Conservation (phyloP, 2,797 vertebrate genomes). For the Scarus forsteni region DNA sequence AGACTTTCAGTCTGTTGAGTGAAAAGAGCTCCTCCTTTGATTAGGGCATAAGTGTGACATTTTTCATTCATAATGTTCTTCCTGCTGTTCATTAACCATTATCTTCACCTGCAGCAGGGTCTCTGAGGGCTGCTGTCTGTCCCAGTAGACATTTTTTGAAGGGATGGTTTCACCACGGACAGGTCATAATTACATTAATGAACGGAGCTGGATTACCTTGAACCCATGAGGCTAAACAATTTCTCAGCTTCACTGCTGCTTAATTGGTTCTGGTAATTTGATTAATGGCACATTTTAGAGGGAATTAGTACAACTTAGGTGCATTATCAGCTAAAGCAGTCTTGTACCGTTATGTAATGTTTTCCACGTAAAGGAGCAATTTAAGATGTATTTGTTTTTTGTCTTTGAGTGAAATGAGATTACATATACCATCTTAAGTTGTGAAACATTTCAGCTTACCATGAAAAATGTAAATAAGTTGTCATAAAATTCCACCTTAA, state of each 20-base stretch:
- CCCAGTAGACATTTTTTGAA: background rate
- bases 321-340: conserved; percentile 9
- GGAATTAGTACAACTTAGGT: conserved; percentile 23
- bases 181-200: conserved; percentile 29
- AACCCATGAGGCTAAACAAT: conserved; percentile 18
- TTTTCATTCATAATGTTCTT: background rate
- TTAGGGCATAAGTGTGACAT: background rate
- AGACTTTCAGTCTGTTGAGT: background rate
- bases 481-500: background rate
- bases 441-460: background rate
- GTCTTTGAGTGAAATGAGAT: background rate
- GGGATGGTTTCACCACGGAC: conserved; percentile 3
- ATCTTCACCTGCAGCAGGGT: background rate
- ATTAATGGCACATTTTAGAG: conserved; percentile 39
- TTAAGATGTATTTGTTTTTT: background rate
- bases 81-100: background rate
- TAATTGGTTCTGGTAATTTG: conserved; percentile 44
- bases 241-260: conserved; percentile 28
- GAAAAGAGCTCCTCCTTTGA: background rate
- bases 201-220: conserved; percentile 32
- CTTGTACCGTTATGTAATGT: background rate
- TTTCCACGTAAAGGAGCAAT: background rate
- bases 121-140: background rate
- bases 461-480: background rate
- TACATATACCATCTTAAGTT: background rate